Evolutionary conservation across 2,797 vertebrate species (phyloP).

Genomic region (Sebastes alutus): DNA sequence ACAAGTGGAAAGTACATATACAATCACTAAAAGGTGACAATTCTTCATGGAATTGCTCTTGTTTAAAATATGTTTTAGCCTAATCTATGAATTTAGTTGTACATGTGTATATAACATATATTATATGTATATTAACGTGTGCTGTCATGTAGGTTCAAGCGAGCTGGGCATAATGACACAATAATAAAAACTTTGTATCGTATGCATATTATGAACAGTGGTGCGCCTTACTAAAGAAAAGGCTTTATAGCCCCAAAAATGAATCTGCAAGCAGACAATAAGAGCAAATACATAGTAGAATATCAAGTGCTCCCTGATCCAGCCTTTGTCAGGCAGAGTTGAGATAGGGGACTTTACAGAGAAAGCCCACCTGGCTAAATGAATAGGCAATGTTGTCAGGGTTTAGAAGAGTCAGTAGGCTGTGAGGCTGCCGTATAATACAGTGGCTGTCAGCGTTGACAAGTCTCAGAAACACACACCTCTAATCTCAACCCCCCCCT

Average conservation of each 20-base stretch:
- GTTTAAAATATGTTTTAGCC: not conserved
- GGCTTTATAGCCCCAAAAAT: not conserved
- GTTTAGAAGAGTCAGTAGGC: slow-evolving; percentile 72
- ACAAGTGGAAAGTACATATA: not conserved
- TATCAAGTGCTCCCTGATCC: slow-evolving; percentile 26
- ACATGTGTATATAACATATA: too few species aligned
- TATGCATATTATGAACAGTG: not conserved
- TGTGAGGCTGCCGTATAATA: slow-evolving; percentile 60
- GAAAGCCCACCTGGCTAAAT: slow-evolving; percentile 71
- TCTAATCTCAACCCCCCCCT: slow-evolving; percentile 72
- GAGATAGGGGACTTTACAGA: slow-evolving; percentile 38
- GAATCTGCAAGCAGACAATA: slow-evolving; percentile 24
- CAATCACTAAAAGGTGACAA: not conserved
- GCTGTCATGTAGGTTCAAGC: not conserved
- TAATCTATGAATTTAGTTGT: not conserved
- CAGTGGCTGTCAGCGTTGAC: slow-evolving; percentile 71
- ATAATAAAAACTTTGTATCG: not conserved
- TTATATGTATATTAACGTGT: not conserved
- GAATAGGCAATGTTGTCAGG: slow-evolving; percentile 66
- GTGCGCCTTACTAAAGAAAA: not conserved
- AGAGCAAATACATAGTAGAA: slow-evolving; percentile 21
- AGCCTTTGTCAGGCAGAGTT: slow-evolving; percentile 45
- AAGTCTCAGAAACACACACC: slow-evolving; percentile 70
- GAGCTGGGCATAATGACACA: not conserved
- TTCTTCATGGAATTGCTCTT: not conserved